Evolutionary conservation across 2,888 invertebrate species (phyloP).

Genomic region (Fragum fragum): DNA sequence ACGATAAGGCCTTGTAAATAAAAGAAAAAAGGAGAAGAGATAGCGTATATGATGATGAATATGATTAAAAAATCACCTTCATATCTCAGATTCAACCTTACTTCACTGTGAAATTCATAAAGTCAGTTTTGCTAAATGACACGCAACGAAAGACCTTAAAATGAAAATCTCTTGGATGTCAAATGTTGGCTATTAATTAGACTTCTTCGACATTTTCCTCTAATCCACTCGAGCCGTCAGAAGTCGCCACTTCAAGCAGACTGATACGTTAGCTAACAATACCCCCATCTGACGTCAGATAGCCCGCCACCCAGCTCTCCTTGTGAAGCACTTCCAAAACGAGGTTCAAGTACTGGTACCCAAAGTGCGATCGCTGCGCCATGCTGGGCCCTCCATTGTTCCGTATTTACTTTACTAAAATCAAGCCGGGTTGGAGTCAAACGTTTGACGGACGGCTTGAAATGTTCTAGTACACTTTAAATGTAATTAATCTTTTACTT

Average conservation of each 20-base stretch:
- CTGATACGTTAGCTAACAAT: conserved; percentile 31
- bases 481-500: conserved; percentile 61
- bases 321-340: conserved; percentile 10
- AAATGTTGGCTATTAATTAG: conserved; percentile 21
- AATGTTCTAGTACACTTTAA: conserved; percentile 58
- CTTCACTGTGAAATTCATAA: no score
- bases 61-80: no score
- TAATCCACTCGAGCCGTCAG: conserved; percentile 30
- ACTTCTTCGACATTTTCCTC: conserved; percentile 1
- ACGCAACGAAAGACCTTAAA: not conserved
- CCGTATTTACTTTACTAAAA: conserved; percentile 61
- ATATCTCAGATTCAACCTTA: no score
- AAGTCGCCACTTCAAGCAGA: conserved; percentile 25
- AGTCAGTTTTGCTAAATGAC: not conserved
- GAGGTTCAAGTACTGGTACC: conserved; percentile 33
- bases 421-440: conserved; percentile 60
- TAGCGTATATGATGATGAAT: no score
- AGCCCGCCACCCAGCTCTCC: conserved; percentile 15
- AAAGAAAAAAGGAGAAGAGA: no score
- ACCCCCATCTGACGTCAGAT: conserved; percentile 20
- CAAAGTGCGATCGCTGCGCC: conserved; percentile 24
- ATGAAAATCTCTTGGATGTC: conserved; percentile 8
- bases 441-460: conserved; percentile 43
- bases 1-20: no score
- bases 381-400: conserved; percentile 43